Conservation (phyloP, 2,113 vertebrate genomes). For the Apaloderma vittatum region DNA sequence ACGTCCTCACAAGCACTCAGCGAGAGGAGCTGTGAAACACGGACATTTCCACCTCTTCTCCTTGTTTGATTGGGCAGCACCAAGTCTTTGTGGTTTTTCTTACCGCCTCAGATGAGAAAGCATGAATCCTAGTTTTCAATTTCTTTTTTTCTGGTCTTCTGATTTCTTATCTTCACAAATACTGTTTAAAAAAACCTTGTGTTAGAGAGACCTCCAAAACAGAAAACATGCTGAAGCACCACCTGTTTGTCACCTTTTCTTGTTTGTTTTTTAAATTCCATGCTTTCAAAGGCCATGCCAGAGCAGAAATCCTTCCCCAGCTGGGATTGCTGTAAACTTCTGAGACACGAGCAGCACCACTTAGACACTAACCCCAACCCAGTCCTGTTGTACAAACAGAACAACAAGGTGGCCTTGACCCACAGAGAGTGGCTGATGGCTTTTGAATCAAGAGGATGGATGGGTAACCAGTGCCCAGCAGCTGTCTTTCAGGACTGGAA, state of each 20-base stretch:
- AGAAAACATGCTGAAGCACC: background rate
- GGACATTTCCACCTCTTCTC: background rate
- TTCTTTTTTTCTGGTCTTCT: background rate
- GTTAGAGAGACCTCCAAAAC: background rate
- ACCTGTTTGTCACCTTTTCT: background rate
- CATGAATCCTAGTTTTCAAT: background rate
- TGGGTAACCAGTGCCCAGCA: background rate
- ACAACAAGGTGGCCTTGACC: background rate
- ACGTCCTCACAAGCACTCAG: rapidly evolving
- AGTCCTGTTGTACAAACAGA: background rate
- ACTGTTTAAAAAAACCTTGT: background rate
- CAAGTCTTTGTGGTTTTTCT: background rate
- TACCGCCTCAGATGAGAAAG: background rate
- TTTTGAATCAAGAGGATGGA: background rate
- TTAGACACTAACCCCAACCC: background rate
- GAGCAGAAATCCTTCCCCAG: background rate
- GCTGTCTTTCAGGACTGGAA: background rate
- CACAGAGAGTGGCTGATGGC: background rate
- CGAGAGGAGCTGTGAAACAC: rapidly evolving
- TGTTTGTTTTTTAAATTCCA: background rate
- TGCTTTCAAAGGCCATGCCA: background rate
- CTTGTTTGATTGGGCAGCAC: background rate
- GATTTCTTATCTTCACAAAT: background rate
- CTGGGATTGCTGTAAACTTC: background rate
- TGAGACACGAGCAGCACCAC: background rate